Evolutionary conservation across 2,113 vertebrate genomes (phyloP), one percentile per base, ranked within the genome.

Genomic region (Boulengeromyrus knoepffleri): DNA sequence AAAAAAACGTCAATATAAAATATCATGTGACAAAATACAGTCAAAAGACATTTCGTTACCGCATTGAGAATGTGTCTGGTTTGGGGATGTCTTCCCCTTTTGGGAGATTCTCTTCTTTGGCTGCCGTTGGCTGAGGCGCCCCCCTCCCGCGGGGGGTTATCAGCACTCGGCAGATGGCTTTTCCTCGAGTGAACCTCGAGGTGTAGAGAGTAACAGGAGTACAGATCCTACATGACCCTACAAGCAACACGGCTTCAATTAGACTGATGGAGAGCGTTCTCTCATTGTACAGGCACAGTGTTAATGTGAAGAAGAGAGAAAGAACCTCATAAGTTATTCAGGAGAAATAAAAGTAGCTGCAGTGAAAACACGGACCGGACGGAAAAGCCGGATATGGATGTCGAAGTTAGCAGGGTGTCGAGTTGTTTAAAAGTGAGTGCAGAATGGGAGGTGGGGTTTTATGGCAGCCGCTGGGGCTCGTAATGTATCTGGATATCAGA

Each of bases 321-420:
- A 45, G 39, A 86, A 31, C 62, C 53, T 90, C 56, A 85, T 90
- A 46, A 89, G 83, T 80, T 66, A 90, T 90, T 88, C 13, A 90
- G 27, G 90, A 74, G 88, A 53, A 90, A 90, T 84, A 89, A 90
- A 90, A 85, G 88, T 24, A 42, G 17, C 19, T 17, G 45, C 77
- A 66, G 39, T 8, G n/a, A 45, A 85, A 88, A 89, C 87, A 85
- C 13, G 52, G 53, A 58, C 45, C 24, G 24, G 87, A 12, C 80
- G 49, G 50, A 56, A 39, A 85, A 19, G 83, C 19, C 19, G 12
- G 83, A 39, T 24, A 24, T 1, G 39, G 42, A 47, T 39, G 36
- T 6, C 36, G 17, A 80, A 3, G 15, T 19, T 42, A 42, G 15
- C 74, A 15, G 31, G 74, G 74, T 42, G 31, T 42, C 36, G 83